Conservation (phyloP, 2,113 vertebrate species). For the Scolopax mira region DNA sequence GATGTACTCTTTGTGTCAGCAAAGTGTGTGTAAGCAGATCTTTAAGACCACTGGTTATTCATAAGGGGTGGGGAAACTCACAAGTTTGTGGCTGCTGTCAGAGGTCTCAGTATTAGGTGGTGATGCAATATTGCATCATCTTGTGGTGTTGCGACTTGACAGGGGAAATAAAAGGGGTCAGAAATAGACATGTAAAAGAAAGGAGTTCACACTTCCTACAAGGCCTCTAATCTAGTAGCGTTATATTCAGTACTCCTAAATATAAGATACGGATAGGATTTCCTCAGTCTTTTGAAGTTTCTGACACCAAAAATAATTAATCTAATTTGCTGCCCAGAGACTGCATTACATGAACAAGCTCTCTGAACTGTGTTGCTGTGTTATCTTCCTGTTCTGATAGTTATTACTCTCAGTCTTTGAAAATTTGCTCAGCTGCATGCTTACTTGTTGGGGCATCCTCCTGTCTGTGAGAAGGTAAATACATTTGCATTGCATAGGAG, state of each 20-base stretch:
- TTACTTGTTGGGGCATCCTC: not conserved
- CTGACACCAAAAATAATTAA: not conserved
- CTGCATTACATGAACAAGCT: not conserved
- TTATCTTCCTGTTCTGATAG: not conserved
- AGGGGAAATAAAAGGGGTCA: constrained; percentile 30
- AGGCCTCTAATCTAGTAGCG: not conserved
- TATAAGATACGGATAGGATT: not conserved
- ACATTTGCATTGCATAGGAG: not conserved
- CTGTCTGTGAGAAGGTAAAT: not conserved
- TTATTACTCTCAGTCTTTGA: not conserved
- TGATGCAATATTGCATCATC: constrained; percentile 64
- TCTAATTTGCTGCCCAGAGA: not conserved
- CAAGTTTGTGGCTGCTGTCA: not conserved
- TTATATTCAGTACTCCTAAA: not conserved
- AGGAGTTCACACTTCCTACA: not conserved
- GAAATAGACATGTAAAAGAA: constrained; percentile 34
- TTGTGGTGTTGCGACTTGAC: not conserved
- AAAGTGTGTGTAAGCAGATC: not conserved
- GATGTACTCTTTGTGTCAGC: not conserved
- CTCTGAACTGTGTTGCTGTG: not conserved
- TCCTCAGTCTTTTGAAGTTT: not conserved
- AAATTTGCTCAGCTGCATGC: not conserved
- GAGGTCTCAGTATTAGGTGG: not conserved
- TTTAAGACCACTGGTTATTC: not conserved
- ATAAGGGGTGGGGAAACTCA: not conserved